A percentile compares a stretch with the other conserved stretches of the same genome.
Evolutionary conservation across 2,888 invertebrate genomes (phyloP).

Genomic region (Kryphioiulus occultus): DNA sequence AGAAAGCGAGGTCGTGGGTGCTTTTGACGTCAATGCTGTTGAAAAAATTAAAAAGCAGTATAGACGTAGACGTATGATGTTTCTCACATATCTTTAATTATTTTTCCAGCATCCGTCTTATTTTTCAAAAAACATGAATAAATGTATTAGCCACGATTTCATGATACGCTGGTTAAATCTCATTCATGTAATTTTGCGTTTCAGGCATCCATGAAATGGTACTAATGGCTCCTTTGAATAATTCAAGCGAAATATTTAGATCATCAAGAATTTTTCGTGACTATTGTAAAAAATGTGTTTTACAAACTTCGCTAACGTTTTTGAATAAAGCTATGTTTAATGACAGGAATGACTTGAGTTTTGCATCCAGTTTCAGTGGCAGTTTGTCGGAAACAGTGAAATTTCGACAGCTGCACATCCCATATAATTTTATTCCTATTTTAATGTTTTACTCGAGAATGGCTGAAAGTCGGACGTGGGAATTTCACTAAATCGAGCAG

Average conservation of each 20-base stretch:
- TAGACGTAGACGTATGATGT: background rate
- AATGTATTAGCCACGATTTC: too few species aligned
- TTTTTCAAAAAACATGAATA: background rate
- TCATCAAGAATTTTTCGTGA: background rate
- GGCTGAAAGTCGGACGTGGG: background rate
- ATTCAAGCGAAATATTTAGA: background rate
- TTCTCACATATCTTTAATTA: background rate
- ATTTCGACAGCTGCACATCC: background rate
- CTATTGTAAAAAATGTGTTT: background rate
- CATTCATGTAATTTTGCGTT: background rate
- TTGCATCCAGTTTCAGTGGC: background rate
- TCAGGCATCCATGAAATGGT: background rate
- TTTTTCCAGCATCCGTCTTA: background rate
- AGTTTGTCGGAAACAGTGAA: background rate
- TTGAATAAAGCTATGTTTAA: background rate
- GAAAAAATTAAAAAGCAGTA: background rate
- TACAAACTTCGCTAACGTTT: background rate
- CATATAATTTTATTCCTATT: conserved; percentile 24
- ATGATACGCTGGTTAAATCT: background rate
- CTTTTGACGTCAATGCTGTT: background rate
- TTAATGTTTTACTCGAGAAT: background rate
- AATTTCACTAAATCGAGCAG: background rate
- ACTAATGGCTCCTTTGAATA: background rate
- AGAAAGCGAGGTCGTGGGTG: background rate
- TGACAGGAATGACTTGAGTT: background rate